Base-by-base conservation (phyloP, 2,797 vertebrate species). In the Okamejei kenojei region DNA sequence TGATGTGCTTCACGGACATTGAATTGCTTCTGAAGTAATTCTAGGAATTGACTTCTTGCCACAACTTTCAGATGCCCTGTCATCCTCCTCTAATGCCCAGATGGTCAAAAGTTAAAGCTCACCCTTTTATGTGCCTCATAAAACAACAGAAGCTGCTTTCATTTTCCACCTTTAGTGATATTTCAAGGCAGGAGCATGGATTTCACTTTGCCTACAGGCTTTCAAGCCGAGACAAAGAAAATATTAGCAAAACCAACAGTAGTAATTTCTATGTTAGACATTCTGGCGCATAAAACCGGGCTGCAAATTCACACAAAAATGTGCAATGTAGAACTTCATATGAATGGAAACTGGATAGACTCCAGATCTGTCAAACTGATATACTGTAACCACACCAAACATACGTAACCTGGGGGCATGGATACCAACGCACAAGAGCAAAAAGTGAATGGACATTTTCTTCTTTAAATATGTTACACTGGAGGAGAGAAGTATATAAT, bases 161-260 rank as follows among this genome's bases (percentile, higher is more conserved):
- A 13, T n/a, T 63, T 86, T 63, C 26, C 26, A 86, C 15, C 29
- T n/a, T 61, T 1, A 86, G 26, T 61, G 63, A 65, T 19, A 1
- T n/a, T 65, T 86, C 15, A 5, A 65, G 82, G 32, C 2, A n/a
- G 82, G 61, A 58, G 58, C 81, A 61, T 10, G 11, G 54, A 84
- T 84, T 84, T 61, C 58, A 86, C 58, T 86, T 32, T 63, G 29
- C 58, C 58, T 63, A 65, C 8, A 65, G 61, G 61, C 29, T 32
- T 86, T 63, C 82, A 86, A n/a, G 82, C 5, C n/a, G 58, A 32
- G 82, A 86, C 82, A 65, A 86, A 65, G 82, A n/a, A 86, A 65
- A 32, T 65, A 86, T 86, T 86, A 86, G 61, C 29, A 86, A 86
- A 65, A 58, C 32, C 15, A 32, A 86, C 13, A 86, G 82, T 86